Base-by-base conservation (phyloP, 23 tunicate species). In the Phallusia fumigata region DNA sequence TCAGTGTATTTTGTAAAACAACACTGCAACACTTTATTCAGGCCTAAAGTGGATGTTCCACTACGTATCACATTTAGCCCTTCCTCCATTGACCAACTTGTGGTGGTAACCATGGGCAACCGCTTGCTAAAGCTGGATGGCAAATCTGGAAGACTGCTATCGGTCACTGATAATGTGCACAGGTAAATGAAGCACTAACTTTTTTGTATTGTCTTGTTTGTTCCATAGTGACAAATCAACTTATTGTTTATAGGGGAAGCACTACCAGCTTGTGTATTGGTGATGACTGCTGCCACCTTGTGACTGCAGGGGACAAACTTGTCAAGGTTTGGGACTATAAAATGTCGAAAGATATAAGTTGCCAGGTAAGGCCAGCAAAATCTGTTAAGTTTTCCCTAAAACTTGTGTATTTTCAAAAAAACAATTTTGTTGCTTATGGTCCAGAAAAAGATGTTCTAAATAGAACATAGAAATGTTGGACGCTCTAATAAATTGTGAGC, bases 291-390 rank as follows among this genome's bases (percentile, higher is more conserved):
- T 35, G 73, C 49, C 83, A 86, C 79, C 79, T 94, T 13, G 90
- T 91, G 31, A 94, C 98, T 11, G 86, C 94, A 19, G 98, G 98
- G 16, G 98, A 94, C 65, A 85, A 86, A 35, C 69, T 89, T 11
- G 79, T 94, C 31, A 94, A 89, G 82, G 91, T 94, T 79, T 94
- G 98, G 98, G 90, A 89, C 86, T 94, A 85, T 69, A 80, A 89
- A 33, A 86, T 88, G 87, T 52, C 87, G 0, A 86, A 89, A 47
- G 91, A 89, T n/a, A n/a, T n/a, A n/a, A n/a, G n/a, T 79, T 86
- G 73, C 81, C 98, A 94, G 90, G 98, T 94, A 35, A 58, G 33
- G 69, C 10, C 10, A 51, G 47, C 47, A 40, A 40, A 40, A 40
- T 40, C n/a, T n/a, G n/a, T n/a, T n/a, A n/a, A n/a, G n/a, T n/a